Conservation (phyloP, 1,140 invertebrate species). For the Parasteatoda tepidariorum region DNA sequence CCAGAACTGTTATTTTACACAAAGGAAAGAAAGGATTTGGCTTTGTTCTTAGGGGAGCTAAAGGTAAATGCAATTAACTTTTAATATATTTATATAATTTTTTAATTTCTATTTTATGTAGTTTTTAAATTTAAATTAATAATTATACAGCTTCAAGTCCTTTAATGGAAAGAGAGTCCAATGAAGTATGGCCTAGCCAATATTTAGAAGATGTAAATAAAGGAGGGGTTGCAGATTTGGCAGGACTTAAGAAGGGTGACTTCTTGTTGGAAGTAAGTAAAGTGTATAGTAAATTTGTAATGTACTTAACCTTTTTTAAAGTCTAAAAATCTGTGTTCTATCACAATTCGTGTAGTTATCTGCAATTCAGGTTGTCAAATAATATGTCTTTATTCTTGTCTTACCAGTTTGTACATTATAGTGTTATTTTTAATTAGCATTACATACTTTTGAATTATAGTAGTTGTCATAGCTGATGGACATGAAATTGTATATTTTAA, state of each 20-base stretch:
- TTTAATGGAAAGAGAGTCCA: constrained; percentile 86
- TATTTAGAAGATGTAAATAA: constrained; percentile 98
- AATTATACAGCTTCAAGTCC: constrained; percentile 78
- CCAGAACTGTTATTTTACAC: constrained; percentile 86
- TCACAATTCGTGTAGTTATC: no score
- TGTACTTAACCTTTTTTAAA: neutral
- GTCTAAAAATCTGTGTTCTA: no score
- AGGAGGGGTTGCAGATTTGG: constrained; percentile 95
- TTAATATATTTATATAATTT: neutral
- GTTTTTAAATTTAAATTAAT: neutral
- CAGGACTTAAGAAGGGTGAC: constrained; percentile 93
- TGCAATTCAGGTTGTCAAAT: no score
- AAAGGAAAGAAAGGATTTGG: constrained; percentile 96
- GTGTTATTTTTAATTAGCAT: no score
- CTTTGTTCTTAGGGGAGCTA: constrained; percentile 97
- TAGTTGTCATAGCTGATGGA: no score
- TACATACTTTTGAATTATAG: no score
- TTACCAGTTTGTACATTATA: no score
- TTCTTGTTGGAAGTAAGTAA: constrained; percentile 86
- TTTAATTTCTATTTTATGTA: neutral
- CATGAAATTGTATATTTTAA: no score
- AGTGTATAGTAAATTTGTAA: neutral
- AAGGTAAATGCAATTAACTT: constrained; percentile 69
- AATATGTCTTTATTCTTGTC: no score
- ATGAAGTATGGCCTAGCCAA: constrained; percentile 90